Evolutionary conservation across 2,113 vertebrate species (phyloP).

Genomic region (Erpornis zantholeuca): DNA sequence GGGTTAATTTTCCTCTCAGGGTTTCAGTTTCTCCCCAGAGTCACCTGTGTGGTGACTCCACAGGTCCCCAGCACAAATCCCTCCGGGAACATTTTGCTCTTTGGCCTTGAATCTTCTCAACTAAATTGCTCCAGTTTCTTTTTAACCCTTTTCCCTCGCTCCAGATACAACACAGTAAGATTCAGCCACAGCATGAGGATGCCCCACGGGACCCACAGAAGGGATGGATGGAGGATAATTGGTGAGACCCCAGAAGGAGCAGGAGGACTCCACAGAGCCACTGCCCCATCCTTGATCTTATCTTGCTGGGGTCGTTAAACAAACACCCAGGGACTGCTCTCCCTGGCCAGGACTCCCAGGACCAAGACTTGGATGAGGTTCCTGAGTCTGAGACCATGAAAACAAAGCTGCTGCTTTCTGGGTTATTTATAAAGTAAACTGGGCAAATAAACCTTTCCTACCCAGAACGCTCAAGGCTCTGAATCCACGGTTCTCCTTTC

Average conservation of each 20-base stretch:
- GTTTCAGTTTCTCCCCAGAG: not conserved
- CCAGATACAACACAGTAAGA: accelerated
- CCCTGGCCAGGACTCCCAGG: not conserved
- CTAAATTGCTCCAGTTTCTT: not conserved
- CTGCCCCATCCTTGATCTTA: not conserved
- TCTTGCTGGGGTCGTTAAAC: not conserved
- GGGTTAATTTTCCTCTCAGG: not conserved
- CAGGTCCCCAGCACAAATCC: not conserved
- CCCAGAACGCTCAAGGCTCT: not conserved
- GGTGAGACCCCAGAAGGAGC: not conserved
- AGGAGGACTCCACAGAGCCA: not conserved
- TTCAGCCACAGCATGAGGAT: accelerated
- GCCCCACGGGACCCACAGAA: accelerated
- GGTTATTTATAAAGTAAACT: not conserved
- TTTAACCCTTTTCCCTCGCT: not conserved
- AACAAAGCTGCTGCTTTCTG: not conserved
- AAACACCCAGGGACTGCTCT: not conserved
- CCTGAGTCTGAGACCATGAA: not conserved
- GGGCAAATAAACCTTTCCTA: constrained; percentile 17
- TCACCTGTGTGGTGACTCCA: not conserved
- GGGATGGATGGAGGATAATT: not conserved
- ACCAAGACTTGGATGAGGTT: not conserved
- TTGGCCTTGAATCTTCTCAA: not conserved
- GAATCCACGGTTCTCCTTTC: not conserved
- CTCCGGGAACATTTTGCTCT: not conserved